Conservation (phyloP, 2,797 vertebrate species). For the Propithecus deckenii region DNA sequence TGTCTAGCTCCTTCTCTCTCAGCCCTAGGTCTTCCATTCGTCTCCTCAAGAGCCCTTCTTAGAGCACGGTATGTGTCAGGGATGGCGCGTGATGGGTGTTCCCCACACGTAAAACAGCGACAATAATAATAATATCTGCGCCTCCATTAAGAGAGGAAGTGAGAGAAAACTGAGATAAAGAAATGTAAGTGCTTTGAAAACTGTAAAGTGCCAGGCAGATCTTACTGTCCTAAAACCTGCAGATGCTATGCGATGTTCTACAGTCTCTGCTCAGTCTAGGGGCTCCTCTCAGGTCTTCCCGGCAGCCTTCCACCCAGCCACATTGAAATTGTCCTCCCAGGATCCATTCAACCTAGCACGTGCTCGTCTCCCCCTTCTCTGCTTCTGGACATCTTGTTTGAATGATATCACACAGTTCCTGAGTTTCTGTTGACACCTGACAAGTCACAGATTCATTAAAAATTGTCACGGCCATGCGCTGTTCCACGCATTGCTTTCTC, state of each 20-base stretch:
- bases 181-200: neutral
- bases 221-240: neutral
- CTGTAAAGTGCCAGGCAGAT: too few relatives aligned
- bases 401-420: neutral
- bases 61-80: neutral
- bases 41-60: neutral
- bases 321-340: neutral
- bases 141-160: neutral
- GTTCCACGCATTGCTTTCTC: neutral
- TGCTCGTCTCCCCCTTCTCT: neutral
- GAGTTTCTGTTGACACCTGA: neutral
- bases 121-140: too few relatives aligned
- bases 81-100: neutral
- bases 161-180: neutral
- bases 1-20: neutral
- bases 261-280: neutral
- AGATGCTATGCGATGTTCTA: neutral
- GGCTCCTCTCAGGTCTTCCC: neutral
- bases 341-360: neutral
- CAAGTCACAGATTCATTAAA: neutral
- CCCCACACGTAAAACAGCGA: neutral
- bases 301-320: neutral
- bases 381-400: neutral
- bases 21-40: neutral
- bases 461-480: accelerated